Base-by-base conservation (phyloP, 2,797 vertebrate genomes). In the Novumbra hubbsi region DNA sequence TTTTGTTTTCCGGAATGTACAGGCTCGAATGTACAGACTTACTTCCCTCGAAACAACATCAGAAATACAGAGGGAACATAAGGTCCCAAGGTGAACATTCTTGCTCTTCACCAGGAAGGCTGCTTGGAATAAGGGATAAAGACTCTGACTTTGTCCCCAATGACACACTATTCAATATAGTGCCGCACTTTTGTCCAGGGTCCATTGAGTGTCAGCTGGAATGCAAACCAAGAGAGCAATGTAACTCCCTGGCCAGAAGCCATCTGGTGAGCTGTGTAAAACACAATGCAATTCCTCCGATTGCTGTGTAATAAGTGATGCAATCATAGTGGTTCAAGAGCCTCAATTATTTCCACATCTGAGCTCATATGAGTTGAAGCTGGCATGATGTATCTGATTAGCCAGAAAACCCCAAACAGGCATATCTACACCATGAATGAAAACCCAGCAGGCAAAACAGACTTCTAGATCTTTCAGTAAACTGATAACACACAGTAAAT, bases 1-100 rank as follows among this genome's bases (percentile, higher is more conserved):
- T 12, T 45, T 41, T 41, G 4, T 4, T 41, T n/a, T 67, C n/a
- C 19, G 21, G n/a, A n/a, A 41, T 41, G 41, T 67, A 67, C 7
- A 41, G 12, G 19, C n/a, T n/a, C n/a, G n/a, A n/a, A 41, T 41
- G 41, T 67, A 67, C 7, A 41, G 12, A 11, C n/a, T 24, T 45
- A 69, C 27, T 49, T 49, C 45, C 68, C 48, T 69, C 15, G 41
- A 27, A 69, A 69, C 27, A 15, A 19, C 67, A 28, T 69, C 14
- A 9, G 63, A 69, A 50, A 50, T 7, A 24, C 24, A 24, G 67
- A 15, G 24, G 32, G 24, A 69, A 69, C 45, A 28, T 49, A 17
- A 69, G 67, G 41, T 69, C 45, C 67, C 45, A 49, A 69, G 67
- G 67, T 69, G 67, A 69, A 69, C 68, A 69, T 48, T 49, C 45